phyloP scores from a whole-genome alignment of 2,888 invertebrate species.

The Drosophila anceps region DNA sequence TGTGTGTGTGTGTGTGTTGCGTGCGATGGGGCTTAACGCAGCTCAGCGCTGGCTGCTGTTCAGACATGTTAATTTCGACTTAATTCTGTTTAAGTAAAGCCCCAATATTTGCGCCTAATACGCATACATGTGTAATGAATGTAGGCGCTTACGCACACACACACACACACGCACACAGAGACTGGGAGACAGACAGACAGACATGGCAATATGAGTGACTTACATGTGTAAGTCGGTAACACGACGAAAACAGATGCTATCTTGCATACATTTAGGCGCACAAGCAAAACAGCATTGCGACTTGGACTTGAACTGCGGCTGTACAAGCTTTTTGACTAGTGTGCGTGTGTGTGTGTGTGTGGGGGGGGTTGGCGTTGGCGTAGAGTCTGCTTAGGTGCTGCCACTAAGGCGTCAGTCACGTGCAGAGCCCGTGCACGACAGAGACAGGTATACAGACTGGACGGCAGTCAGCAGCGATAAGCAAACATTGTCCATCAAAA shows the following conservation, averaged over 20 bases:
- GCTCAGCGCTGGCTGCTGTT: slow-evolving; percentile 47
- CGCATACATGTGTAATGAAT: slow-evolving; percentile 80
- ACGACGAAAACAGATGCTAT: slow-evolving; percentile 81
- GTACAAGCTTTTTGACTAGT: background rate
- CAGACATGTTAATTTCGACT: slow-evolving; percentile 80
- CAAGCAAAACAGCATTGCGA: slow-evolving; percentile 15
- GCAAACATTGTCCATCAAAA: slow-evolving; percentile 79
- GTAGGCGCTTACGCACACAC: slow-evolving; percentile 68
- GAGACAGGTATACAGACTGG: background rate
- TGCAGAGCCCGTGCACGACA: slow-evolving; percentile 32
- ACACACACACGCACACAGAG: slow-evolving; percentile 7
- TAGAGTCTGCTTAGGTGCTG: slow-evolving; percentile 1
- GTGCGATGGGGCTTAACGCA: slow-evolving; percentile 19
- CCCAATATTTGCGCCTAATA: slow-evolving; percentile 81
- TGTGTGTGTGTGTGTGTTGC: slow-evolving; percentile 8
- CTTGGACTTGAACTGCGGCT: slow-evolving; percentile 1
- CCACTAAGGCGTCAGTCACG: slow-evolving; percentile 66
- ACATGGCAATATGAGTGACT: slow-evolving; percentile 73
- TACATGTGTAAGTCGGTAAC: slow-evolving; percentile 80
- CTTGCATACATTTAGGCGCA: slow-evolving; percentile 74
- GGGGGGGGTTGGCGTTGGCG: background rate
- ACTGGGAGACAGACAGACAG: slow-evolving; percentile 13
- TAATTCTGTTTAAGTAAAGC: slow-evolving; percentile 80
- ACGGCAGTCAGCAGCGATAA: slow-evolving; percentile 59
- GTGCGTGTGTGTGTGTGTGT: background rate